A percentile compares a stretch with the other conserved stretches of the same genome.
These are phyloP conservation scores for Apostichopus leukothele DNA, from an alignment of 53 echinoderm and acorn worm species.

Conservation along the genomic window DNA sequence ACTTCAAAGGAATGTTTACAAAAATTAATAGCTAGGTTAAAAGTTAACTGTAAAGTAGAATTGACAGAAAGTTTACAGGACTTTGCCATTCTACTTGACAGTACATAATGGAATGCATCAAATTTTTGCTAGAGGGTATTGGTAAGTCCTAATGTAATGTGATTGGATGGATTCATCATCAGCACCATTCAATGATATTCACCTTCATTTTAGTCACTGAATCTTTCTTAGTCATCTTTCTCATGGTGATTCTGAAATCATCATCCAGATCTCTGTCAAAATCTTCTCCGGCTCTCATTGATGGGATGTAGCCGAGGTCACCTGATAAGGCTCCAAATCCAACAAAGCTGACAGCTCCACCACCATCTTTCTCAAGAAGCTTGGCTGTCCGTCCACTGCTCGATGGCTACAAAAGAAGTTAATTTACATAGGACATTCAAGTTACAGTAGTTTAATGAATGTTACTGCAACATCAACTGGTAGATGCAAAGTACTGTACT, in stretches of 20 bases:
- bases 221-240: slow-evolving; percentile 91
- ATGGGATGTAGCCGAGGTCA: slow-evolving; percentile 92
- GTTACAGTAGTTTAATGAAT: too few species aligned
- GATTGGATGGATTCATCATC: neutral
- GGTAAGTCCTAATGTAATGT: neutral
- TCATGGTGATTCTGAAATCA: slow-evolving; percentile 79
- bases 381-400: slow-evolving; percentile 93
- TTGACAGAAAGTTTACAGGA: too few species aligned
- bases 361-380: slow-evolving; percentile 74
- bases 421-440: too few species aligned
- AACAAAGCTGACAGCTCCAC: slow-evolving; percentile 77
- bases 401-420: slow-evolving; percentile 64
- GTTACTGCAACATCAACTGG: too few species aligned
- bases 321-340: slow-evolving; percentile 93
- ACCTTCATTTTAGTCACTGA: slow-evolving; percentile 95
- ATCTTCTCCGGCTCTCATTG: slow-evolving; percentile 68
- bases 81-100: too few species aligned
- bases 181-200: neutral
- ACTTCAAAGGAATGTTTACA: too few species aligned
- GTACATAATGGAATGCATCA: neutral
- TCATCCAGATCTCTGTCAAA: slow-evolving; percentile 68
- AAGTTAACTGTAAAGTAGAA: too few species aligned
- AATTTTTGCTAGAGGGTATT: neutral
- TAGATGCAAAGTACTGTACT: too few species aligned
- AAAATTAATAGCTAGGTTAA: too few species aligned